Evolutionary conservation across 2,113 vertebrate species (phyloP).

Genomic region (Anoura caudifer): DNA sequence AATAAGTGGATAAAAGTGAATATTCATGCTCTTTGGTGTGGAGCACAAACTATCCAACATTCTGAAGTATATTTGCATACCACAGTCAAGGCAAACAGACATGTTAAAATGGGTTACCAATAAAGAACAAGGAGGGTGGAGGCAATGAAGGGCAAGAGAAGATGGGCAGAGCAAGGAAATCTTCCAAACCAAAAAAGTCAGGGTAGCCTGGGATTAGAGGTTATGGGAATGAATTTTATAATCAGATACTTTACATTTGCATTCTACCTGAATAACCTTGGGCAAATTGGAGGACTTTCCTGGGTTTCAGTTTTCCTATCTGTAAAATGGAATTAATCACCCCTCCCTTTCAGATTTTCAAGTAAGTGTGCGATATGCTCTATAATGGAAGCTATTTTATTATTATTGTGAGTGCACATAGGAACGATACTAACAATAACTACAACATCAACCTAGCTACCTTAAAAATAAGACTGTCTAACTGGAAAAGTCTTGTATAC

Average conservation of each 20-base stretch:
- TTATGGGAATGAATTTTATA: not conserved
- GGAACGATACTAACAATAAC: not conserved
- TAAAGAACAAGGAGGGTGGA: not conserved
- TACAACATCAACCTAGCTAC: not conserved
- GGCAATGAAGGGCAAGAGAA: not conserved
- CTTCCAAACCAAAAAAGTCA: not conserved
- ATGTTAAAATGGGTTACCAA: not conserved
- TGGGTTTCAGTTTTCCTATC: not conserved
- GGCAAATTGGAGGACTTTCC: not conserved
- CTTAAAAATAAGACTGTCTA: not conserved
- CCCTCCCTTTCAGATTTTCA: not conserved
- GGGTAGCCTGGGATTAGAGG: not conserved
- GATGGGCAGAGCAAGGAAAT: not conserved
- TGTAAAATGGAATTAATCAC: not conserved
- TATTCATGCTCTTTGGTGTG: not conserved
- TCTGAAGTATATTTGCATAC: not conserved
- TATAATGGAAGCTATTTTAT: not conserved
- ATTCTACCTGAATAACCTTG: not conserved
- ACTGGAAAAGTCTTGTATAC: not conserved
- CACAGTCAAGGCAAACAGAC: not conserved
- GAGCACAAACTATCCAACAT: not conserved
- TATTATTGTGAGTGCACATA: not conserved
- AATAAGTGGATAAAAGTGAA: not conserved
- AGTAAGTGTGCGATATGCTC: not conserved
- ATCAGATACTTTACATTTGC: not conserved